These are phyloP conservation scores for Gallirallus australis DNA, from an alignment of 2,797 vertebrate species.

Conservation along the genomic window DNA sequence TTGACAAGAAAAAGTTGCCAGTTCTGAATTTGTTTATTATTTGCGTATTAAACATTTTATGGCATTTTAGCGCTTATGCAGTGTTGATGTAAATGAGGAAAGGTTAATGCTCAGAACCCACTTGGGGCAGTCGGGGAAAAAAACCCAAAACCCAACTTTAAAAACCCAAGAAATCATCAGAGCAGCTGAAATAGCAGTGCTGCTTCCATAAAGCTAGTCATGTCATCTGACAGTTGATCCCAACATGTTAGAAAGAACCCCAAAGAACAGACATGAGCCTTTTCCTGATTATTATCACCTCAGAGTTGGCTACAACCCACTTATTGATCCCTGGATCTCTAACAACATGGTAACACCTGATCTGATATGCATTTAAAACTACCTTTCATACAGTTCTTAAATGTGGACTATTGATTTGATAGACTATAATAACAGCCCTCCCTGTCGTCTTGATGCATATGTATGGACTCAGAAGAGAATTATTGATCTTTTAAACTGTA, in stretches of 20 bases:
- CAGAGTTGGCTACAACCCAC: background rate
- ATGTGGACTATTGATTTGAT: slow-evolving; percentile 3
- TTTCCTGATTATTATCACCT: background rate
- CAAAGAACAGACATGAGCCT: background rate
- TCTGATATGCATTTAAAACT: background rate
- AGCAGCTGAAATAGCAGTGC: background rate
- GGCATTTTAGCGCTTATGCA: background rate
- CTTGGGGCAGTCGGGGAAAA: background rate
- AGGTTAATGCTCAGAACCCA: background rate
- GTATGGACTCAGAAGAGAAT: slow-evolving; percentile 27
- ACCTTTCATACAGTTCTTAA: slow-evolving; percentile 13
- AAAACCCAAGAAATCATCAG: background rate
- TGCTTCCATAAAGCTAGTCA: background rate
- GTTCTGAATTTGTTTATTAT: background rate
- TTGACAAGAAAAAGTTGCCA: background rate
- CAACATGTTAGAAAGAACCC: background rate
- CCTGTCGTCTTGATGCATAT: background rate
- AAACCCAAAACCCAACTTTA: background rate
- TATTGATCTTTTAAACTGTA: slow-evolving; percentile 50
- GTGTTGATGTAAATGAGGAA: background rate
- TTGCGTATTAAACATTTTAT: background rate
- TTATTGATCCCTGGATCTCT: background rate
- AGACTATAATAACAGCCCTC: background rate
- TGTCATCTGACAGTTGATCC: background rate
- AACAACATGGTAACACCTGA: background rate